Conservation (phyloP, 2,797 vertebrate species). For the Melanotaenia parkinsoni region DNA sequence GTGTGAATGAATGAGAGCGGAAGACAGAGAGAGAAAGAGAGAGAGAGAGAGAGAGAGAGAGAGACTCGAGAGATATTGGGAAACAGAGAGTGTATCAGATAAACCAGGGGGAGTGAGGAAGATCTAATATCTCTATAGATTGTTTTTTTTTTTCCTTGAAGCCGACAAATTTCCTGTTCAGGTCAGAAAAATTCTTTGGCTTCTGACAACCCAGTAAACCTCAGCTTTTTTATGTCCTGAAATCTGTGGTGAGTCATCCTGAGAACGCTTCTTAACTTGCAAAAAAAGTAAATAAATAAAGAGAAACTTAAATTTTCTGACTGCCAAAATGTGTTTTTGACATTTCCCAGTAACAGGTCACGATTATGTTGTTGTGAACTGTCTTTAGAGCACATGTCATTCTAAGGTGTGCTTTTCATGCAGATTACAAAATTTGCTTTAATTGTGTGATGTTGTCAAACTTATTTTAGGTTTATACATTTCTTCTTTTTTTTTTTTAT, state of each 20-base stretch:
- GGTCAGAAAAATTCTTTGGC: constrained; percentile 63
- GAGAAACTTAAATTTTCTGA: neutral
- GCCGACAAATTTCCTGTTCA: constrained; percentile 29
- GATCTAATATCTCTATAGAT: constrained; percentile 64
- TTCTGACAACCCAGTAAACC: constrained; percentile 78
- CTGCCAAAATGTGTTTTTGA: neutral
- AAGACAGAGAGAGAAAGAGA: too few species aligned
- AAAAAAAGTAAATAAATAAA: neutral
- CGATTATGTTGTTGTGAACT: neutral
- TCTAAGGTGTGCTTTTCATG: neutral
- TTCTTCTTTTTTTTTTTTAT: neutral
- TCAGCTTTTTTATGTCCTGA: constrained; percentile 72
- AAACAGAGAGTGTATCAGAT: constrained; percentile 20
- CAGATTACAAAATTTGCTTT: neutral
- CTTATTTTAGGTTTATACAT: neutral
- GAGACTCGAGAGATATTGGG: neutral
- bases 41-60: neutral
- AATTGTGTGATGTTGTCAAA: neutral
- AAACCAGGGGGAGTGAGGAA: constrained; percentile 25
- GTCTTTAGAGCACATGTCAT: neutral
- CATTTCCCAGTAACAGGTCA: neutral
- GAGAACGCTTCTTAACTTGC: constrained; percentile 55
- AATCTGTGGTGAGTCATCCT: constrained; percentile 63
- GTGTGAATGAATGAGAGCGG: neutral
- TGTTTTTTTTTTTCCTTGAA: constrained; percentile 57